Conservation (phyloP, 2,888 invertebrate genomes). For the Scaptomyza polygonia region DNA sequence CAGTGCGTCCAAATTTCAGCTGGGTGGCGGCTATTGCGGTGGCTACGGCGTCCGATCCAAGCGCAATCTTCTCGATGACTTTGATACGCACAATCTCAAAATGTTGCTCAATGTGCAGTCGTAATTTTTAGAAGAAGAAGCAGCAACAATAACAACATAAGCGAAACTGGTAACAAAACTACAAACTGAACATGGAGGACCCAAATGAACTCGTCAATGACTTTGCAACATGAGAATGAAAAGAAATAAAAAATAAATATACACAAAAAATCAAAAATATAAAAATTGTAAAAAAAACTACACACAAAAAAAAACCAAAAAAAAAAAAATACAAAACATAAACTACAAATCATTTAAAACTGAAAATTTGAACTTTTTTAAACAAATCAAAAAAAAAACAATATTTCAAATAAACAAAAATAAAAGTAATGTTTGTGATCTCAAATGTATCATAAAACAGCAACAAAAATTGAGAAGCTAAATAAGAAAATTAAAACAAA, state of each 20-base stretch:
- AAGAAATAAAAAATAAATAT: slow-evolving; percentile 39
- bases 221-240: slow-evolving; percentile 43
- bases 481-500: slow-evolving; percentile 33
- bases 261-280: slow-evolving; percentile 63
- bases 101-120: slow-evolving; percentile 87
- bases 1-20: slow-evolving; percentile 52
- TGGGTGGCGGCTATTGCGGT: slow-evolving; percentile 36
- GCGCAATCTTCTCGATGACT: slow-evolving; percentile 83
- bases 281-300: slow-evolving; percentile 63
- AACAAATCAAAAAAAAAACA: slow-evolving; percentile 49
- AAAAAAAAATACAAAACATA: slow-evolving; percentile 44
- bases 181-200: slow-evolving; percentile 54
- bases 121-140: slow-evolving; percentile 70
- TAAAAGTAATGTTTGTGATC: slow-evolving; percentile 81
- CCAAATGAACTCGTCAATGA: slow-evolving; percentile 65
- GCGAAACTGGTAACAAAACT: slow-evolving; percentile 25
- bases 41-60: slow-evolving; percentile 79
- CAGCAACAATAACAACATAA: slow-evolving; percentile 37
- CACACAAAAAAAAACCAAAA: slow-evolving; percentile 50
- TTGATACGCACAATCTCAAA: slow-evolving; percentile 87
- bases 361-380: slow-evolving; percentile 73
- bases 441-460: slow-evolving; percentile 82
- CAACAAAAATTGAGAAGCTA: slow-evolving; percentile 69
- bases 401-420: slow-evolving; percentile 35
- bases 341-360: slow-evolving; percentile 62